Conservation (phyloP, 2,797 vertebrate genomes). For the Neostethus bicornis region DNA sequence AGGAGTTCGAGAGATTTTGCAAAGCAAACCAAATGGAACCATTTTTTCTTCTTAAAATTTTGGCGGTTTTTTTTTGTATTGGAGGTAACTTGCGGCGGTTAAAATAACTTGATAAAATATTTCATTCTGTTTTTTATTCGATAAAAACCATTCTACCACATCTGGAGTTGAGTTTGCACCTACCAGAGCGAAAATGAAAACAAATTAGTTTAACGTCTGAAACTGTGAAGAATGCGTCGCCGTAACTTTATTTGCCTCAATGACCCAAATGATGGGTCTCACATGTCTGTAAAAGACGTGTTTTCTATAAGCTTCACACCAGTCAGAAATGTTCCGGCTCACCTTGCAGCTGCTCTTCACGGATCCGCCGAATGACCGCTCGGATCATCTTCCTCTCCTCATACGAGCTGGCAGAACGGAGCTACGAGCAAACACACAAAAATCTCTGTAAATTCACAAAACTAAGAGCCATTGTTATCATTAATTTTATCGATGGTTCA, state of each 20-base stretch:
- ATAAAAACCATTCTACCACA: background rate
- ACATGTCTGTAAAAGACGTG: background rate
- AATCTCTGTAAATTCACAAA: conserved; percentile 3
- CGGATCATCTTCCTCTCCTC: conserved; percentile 95
- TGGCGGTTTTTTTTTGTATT: too few relatives aligned
- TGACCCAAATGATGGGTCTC: background rate
- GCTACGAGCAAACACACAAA: conserved; percentile 67
- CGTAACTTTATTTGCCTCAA: background rate
- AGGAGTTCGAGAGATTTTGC: too few relatives aligned
- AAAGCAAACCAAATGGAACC: too few relatives aligned
- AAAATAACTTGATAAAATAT: background rate
- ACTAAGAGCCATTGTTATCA: background rate
- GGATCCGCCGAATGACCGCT: conserved; percentile 88
- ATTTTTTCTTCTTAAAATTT: too few relatives aligned
- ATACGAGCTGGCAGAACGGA: conserved; percentile 85
- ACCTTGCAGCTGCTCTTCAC: conserved; percentile 91
- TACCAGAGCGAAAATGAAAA: background rate
- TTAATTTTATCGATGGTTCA: background rate
- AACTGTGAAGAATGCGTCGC: conserved; percentile 1
- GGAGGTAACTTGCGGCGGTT: background rate
- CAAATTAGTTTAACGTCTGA: background rate
- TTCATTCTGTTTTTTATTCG: background rate
- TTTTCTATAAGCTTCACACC: background rate
- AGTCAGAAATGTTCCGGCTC: conserved; percentile 10
- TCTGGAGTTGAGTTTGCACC: too few relatives aligned